phyloP scores from a whole-genome alignment of 2,888 invertebrate genomes.

The Mythimna lalbum region DNA sequence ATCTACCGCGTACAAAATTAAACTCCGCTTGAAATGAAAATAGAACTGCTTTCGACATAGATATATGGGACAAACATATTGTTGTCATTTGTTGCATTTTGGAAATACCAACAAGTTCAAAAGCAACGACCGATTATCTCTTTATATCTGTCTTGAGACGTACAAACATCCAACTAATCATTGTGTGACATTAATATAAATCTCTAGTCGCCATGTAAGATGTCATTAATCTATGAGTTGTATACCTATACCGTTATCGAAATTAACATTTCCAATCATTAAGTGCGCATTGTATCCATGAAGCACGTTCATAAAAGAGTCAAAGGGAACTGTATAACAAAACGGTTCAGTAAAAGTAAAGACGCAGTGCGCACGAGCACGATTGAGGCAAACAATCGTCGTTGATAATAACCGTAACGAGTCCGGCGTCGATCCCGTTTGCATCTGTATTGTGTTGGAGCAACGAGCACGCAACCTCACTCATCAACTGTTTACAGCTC shows the following conservation, averaged over 20 bases:
- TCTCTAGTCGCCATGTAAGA: conserved; percentile 21
- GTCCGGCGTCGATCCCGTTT: conserved; percentile 78
- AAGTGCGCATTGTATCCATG: conserved; percentile 53
- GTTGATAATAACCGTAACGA: conserved; percentile 84
- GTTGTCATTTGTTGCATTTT: conserved; percentile 72
- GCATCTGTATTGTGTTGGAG: conserved; percentile 80
- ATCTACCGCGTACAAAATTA: conserved; percentile 44
- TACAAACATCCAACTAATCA: conserved; percentile 46
- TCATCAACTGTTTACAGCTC: conserved; percentile 63
- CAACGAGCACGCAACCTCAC: conserved; percentile 73
- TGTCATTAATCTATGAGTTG: conserved; percentile 40
- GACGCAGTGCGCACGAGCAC: conserved; percentile 78
- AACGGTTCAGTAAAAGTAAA: conserved; percentile 73
- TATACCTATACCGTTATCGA: conserved; percentile 51
- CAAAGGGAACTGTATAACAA: conserved; percentile 77
- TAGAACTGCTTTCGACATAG: conserved; percentile 58
- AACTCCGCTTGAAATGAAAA: conserved; percentile 61
- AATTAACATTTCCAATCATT: conserved; percentile 62
- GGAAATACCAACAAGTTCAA: conserved; percentile 61
- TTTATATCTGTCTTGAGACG: conserved; percentile 45
- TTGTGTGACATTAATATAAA: conserved; percentile 31
- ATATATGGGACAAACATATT: conserved; percentile 64
- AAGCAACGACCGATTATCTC: conserved; percentile 56
- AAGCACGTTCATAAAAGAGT: conserved; percentile 61
- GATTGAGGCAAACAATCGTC: conserved; percentile 80